A percentile compares a stretch with the other conserved stretches of the same genome.
These are phyloP conservation scores for Lordiphosa andalusiaca DNA, from an alignment of 2,888 invertebrate species.

Conservation along the genomic window DNA sequence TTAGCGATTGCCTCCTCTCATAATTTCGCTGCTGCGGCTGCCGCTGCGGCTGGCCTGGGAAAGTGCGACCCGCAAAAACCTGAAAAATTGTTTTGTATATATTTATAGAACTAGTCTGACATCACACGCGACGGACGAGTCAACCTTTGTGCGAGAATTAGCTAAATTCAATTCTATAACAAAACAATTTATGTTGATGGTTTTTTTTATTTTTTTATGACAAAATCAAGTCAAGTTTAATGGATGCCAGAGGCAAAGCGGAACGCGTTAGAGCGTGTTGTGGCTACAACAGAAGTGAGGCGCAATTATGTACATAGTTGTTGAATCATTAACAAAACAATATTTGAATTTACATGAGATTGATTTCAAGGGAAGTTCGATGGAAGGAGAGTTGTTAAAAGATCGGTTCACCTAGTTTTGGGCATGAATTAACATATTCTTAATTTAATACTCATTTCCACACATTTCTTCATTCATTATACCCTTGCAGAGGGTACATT, in stretches of 20 bases:
- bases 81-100: constrained; percentile 28
- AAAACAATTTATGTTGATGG: neutral
- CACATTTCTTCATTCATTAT: no score
- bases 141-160: constrained; percentile 52
- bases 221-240: constrained; percentile 51
- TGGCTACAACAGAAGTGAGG: constrained; percentile 5
- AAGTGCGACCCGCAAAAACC: constrained; percentile 36
- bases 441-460: no score
- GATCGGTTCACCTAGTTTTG: no score
- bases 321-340: no score
- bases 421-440: no score
- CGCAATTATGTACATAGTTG: no score
- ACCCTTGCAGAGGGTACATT: no score
- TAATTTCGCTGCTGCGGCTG: constrained; percentile 21
- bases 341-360: no score
- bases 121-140: constrained; percentile 45
- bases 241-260: constrained; percentile 19
- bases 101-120: constrained; percentile 69
- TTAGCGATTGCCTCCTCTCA: constrained; percentile 46
- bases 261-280: constrained; percentile 38
- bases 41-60: constrained; percentile 23
- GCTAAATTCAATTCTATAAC: constrained; percentile 11
- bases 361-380: no score
- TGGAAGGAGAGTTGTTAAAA: no score
- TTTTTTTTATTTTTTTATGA: constrained; percentile 18